phyloP scores from a whole-genome alignment of 2,797 vertebrate species.

The Margarornis squamiger region DNA sequence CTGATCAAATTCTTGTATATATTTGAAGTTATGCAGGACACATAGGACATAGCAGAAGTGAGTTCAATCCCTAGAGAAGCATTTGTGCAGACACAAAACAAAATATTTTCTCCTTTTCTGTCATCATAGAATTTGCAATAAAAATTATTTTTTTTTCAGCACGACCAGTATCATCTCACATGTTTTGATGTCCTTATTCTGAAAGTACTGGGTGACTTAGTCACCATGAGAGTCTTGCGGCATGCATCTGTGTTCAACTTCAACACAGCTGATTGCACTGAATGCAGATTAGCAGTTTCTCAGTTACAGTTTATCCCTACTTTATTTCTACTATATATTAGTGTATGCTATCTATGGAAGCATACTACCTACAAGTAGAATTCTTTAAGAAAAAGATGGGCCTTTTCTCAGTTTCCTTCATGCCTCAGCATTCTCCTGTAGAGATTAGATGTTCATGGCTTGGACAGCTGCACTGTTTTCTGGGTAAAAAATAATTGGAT shows the following conservation, averaged over 20 bases:
- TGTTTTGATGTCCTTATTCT: neutral
- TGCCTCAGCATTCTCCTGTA: neutral
- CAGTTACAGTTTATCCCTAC: neutral
- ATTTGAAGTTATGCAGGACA: neutral
- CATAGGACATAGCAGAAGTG: neutral
- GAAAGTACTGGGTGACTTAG: neutral
- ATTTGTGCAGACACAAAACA: neutral
- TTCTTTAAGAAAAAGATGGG: neutral
- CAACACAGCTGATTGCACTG: neutral
- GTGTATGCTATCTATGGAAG: neutral
- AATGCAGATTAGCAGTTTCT: neutral
- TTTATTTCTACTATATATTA: neutral
- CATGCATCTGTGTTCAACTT: neutral
- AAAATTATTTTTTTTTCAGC: neutral
- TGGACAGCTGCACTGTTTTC: neutral
- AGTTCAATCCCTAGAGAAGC: neutral
- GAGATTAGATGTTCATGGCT: neutral
- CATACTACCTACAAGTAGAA: neutral
- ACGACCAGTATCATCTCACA: neutral
- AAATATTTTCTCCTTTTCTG: neutral
- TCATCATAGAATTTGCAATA: neutral
- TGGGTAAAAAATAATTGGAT: neutral
- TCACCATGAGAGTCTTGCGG: neutral
- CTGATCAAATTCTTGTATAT: neutral
- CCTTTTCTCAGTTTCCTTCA: neutral